Evolutionary conservation across 2,797 vertebrate species (phyloP), one percentile per base, ranked within the genome.

Genomic region (Enteromius mattozi): DNA sequence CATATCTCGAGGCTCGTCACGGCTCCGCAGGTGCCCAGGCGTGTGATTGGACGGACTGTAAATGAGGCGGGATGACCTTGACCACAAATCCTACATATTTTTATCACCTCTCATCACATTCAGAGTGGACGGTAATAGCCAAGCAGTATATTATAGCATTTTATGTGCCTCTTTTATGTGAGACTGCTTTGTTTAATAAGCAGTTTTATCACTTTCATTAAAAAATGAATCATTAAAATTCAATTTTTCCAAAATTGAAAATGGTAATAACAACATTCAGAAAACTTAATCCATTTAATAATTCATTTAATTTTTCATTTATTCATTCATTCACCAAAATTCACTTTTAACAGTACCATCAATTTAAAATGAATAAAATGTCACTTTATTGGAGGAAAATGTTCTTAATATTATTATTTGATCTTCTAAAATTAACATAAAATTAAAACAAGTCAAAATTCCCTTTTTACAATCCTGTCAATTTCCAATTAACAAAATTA

Each of bases 41-140:
- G 76, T 84, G 65, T 84, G 82, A 70, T 77, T 78, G 82, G 82
- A 69, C 27, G 49, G 74, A 71, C 75, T 84, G 66, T 61, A 70
- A 84, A 84, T 84, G 66, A 84, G 66, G 40, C 54, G 40, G 76
- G 40, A 68, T 78, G 82, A 84, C 82, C 82, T 84, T 84, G 82
- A 84, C 51, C 65, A 78, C 45, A 79, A 77, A 56, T 59, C 80
- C 9, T 37, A 65, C 82, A 70, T 59, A 59, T 78, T 61, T 79
- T 78, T 82, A 82, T 75, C 51, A 61, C 80, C 63, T 76, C 63
- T 70, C 51, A 61, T 84, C 27, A 63, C 54, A 79, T 78, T 78
- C 37, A 14, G 14, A 27, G 6, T 35, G 66, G 51, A 49, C 10
- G 10, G 65, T 63, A 72, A 45, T 59, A 54, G 27, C 35, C 35